phyloP scores from a whole-genome alignment of 53 echinoderm and acorn worm species.

The Arbacia lixula region DNA sequence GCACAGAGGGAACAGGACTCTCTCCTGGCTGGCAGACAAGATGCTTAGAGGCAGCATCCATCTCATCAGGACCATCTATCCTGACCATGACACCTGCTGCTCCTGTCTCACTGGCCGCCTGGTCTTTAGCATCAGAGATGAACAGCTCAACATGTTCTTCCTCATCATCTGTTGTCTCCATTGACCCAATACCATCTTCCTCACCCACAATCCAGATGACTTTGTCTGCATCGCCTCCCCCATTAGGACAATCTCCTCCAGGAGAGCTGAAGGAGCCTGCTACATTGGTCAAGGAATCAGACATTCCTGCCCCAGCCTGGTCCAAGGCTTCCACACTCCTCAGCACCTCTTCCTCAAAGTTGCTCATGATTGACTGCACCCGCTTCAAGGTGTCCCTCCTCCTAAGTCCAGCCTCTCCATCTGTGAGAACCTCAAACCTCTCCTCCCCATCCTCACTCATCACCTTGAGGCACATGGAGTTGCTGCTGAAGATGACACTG shows the following conservation, averaged over 20 bases:
- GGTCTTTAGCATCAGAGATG: conserved; percentile 15
- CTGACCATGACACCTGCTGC: not conserved
- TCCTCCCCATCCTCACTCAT: not conserved
- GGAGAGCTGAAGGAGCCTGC: conserved; percentile 12
- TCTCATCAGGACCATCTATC: not conserved
- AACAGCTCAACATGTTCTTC: not conserved
- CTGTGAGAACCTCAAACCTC: not conserved
- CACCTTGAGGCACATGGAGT: conserved; percentile 29
- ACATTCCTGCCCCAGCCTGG: conserved; percentile 8
- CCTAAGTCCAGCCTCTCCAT: not conserved
- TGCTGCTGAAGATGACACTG: conserved; percentile 48
- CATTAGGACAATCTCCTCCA: not conserved
- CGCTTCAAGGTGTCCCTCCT: not conserved
- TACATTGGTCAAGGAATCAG: conserved; percentile 48
- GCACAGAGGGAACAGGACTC: not conserved
- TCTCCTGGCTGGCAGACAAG: not conserved
- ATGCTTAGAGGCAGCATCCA: not conserved
- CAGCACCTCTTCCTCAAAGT: conserved; percentile 48
- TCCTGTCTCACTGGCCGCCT: no score
- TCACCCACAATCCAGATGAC: conserved; percentile 25
- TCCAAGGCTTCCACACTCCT: conserved; percentile 2
- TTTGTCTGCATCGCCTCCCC: not conserved
- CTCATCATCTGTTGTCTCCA: conserved; percentile 5
- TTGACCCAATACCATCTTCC: not conserved
- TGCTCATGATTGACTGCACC: conserved; percentile 16